Percentiles rank a stretch among this genome's conserved stretches.
These are phyloP conservation scores for Rhynchophorus ferrugineus DNA, from an alignment of 1,140 invertebrate genomes.

Conservation along the genomic window DNA sequence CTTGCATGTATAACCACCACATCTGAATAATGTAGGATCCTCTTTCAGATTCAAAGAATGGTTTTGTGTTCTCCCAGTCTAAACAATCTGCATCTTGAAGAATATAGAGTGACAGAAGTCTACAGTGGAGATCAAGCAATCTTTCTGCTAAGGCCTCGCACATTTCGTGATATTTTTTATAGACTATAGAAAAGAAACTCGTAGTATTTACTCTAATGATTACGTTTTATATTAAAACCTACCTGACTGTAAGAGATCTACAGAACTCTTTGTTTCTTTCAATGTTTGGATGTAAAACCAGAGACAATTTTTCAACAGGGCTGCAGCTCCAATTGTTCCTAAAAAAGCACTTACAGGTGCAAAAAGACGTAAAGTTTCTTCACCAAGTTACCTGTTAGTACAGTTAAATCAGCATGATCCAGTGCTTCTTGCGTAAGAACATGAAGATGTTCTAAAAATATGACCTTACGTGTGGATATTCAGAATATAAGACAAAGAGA, in stretches of 20 bases:
- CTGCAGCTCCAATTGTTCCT: slow-evolving; percentile 65
- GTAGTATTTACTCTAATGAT: background rate
- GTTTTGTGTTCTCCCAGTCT: slow-evolving; percentile 54
- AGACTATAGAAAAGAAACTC: slow-evolving; percentile 36
- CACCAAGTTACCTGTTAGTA: slow-evolving; percentile 49
- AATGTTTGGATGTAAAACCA: slow-evolving; percentile 61
- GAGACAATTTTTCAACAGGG: slow-evolving; percentile 65
- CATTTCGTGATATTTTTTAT: slow-evolving; percentile 71
- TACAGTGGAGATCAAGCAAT: slow-evolving; percentile 66
- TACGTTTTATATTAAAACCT: background rate
- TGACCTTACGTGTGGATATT: too few relatives aligned
- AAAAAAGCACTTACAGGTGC: background rate
- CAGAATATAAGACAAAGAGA: slow-evolving; percentile 1
- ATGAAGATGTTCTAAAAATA: slow-evolving; percentile 60
- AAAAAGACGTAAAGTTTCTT: background rate
- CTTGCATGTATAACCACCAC: slow-evolving; percentile 81
- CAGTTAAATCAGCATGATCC: slow-evolving; percentile 70
- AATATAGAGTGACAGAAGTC: slow-evolving; percentile 66
- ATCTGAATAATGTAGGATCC: slow-evolving; percentile 72
- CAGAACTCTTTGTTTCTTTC: slow-evolving; percentile 42
- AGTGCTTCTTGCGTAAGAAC: slow-evolving; percentile 68
- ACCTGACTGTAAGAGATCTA: slow-evolving; percentile 33
- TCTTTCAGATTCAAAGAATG: slow-evolving; percentile 59
- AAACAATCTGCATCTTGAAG: slow-evolving; percentile 69
- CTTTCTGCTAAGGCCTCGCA: slow-evolving; percentile 71